Evolutionary conservation across 1,140 invertebrate species (phyloP).

Genomic region (Solenopsis invicta): DNA sequence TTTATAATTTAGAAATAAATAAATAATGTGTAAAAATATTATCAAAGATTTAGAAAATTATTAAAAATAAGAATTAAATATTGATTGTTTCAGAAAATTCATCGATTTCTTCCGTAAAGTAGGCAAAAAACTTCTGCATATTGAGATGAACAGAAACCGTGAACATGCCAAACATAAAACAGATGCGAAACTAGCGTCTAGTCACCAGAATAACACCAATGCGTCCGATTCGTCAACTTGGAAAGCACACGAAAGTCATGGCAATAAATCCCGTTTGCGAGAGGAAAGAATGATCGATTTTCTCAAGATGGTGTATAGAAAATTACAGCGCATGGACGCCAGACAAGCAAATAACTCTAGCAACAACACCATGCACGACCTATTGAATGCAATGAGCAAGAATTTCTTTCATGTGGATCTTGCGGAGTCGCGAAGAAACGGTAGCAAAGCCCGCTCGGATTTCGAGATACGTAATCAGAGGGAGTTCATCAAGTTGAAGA

Average conservation of each 20-base stretch:
- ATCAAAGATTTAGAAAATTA: background rate
- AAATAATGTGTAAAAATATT: background rate
- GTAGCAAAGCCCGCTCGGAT: slow-evolving; percentile 76
- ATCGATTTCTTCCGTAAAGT: slow-evolving; percentile 86
- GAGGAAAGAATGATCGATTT: slow-evolving; percentile 86
- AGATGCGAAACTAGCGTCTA: slow-evolving; percentile 32
- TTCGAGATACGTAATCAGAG: slow-evolving; percentile 82
- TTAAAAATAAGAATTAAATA: slow-evolving; percentile 22
- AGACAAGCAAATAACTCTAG: slow-evolving; percentile 80
- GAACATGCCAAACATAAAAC: slow-evolving; percentile 69
- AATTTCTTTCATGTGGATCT: slow-evolving; percentile 86
- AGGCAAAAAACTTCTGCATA: slow-evolving; percentile 84
- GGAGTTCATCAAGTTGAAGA: slow-evolving; percentile 84
- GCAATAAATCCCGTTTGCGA: slow-evolving; percentile 80
- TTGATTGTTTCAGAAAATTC: slow-evolving; percentile 80
- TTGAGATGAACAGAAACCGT: slow-evolving; percentile 83
- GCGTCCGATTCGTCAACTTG: slow-evolving; percentile 45
- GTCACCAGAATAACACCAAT: slow-evolving; percentile 64
- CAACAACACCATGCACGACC: slow-evolving; percentile 85
- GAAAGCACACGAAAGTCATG: slow-evolving; percentile 78
- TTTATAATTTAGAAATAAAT: too few relatives aligned
- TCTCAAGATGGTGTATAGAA: slow-evolving; percentile 83
- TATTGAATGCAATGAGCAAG: slow-evolving; percentile 85
- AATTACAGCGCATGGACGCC: slow-evolving; percentile 84
- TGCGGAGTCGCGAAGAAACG: slow-evolving; percentile 79